A percentile compares a stretch with the other conserved stretches of the same genome.
These are phyloP conservation scores for Megamerina dolium DNA, from an alignment of 2,888 invertebrate genomes.

Conservation along the genomic window DNA sequence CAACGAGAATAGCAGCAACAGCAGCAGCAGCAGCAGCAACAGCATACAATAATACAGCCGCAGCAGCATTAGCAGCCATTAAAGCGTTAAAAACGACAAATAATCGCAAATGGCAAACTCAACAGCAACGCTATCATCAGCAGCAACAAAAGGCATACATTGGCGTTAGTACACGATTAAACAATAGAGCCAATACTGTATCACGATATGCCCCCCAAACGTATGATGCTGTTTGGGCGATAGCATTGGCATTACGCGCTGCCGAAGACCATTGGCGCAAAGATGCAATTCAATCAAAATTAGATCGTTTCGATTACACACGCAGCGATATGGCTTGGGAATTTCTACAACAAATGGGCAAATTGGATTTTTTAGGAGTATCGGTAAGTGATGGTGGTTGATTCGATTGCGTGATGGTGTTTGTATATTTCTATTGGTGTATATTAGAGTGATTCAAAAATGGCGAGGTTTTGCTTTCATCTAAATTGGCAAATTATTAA, in stretches of 20 bases:
- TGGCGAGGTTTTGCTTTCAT: no score
- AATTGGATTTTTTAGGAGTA: slow-evolving; percentile 73
- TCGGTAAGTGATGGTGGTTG: slow-evolving; percentile 70
- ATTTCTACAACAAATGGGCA: slow-evolving; percentile 65
- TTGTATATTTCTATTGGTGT: no score
- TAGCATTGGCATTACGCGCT: slow-evolving; percentile 68
- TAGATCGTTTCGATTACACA: slow-evolving; percentile 67
- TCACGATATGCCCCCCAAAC: slow-evolving; percentile 72
- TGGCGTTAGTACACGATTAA: slow-evolving; percentile 9
- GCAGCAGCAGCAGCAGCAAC: slow-evolving; percentile 4
- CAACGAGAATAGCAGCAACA: slow-evolving; percentile 1
- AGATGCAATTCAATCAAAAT: slow-evolving; percentile 40
- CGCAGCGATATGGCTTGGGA: slow-evolving; percentile 66
- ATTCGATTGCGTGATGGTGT: no score
- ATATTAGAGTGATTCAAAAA: no score
- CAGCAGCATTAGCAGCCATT: neutral
- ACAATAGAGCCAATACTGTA: slow-evolving; percentile 32
- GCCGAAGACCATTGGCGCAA: slow-evolving; percentile 57
- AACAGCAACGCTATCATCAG: slow-evolving; percentile 13
- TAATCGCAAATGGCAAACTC: slow-evolving; percentile 9
- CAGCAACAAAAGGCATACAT: slow-evolving; percentile 22
- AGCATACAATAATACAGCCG: no score
- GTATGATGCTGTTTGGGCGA: slow-evolving; percentile 89
- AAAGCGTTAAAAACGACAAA: slow-evolving; percentile 5
- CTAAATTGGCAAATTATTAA: no score